Conservation (phyloP, 2,888 invertebrate species). For the Maniola hyperantus region DNA sequence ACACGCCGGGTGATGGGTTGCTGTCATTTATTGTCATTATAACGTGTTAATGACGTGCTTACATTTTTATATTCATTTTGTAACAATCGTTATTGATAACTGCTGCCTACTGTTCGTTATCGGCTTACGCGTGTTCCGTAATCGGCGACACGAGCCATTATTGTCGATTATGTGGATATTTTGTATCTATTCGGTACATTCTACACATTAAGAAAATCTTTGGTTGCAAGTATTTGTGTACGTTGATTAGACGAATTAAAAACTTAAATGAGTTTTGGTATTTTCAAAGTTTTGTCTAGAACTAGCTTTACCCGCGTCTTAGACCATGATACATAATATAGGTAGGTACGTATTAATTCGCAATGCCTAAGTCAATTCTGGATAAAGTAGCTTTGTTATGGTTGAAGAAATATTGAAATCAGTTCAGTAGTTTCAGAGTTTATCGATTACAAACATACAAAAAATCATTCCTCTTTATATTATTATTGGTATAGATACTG, state of each 20-base stretch:
- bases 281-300: no score
- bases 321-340: no score
- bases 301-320: no score
- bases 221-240: not conserved
- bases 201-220: not conserved
- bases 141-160: conserved; percentile 32
- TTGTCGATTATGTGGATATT: conserved; percentile 26
- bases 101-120: conserved; percentile 33
- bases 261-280: not conserved
- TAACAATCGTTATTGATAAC: conserved; percentile 36
- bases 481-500: no score
- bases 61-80: conserved; percentile 34
- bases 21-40: conserved; percentile 49
- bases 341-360: no score
- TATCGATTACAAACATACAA: no score
- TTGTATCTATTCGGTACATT: conserved; percentile 7
- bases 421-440: no score
- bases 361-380: no score
- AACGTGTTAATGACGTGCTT: conserved; percentile 37
- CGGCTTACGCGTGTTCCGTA: conserved; percentile 19
- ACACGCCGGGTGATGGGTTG: conserved; percentile 47
- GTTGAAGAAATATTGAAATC: no score
- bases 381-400: no score
- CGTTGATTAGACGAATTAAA: conserved; percentile 7
- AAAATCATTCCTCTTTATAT: no score